Evolutionary conservation across 1,140 invertebrate genomes (phyloP), one percentile per base, ranked within the genome.

Genomic region (Lerema accius): DNA sequence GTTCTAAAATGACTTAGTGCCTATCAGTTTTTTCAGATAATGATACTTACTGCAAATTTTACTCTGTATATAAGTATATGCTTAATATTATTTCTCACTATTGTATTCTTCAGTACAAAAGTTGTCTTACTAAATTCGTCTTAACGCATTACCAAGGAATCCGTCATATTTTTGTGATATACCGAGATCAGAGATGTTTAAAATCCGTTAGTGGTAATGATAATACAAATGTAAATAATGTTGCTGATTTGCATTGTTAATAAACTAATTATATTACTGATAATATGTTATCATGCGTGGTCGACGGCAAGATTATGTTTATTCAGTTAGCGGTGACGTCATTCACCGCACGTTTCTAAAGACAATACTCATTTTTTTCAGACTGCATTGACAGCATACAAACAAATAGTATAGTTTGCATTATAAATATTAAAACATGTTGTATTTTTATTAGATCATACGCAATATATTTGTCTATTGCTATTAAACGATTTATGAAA

Each of bases 391-490:
- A 53, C 37, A 53, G 16, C 50, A 53, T 53, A 53, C 50, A 53
- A 23, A 53, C 26, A 40, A 40, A 53, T 53, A 53, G 11, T 23
- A 23, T 53, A 53, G 14, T 40, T 53, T 40, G 4, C 35, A 40
- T 40, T 40, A 53, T 23, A 49, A 53, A 49, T 40, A 17, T 40
- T 53, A 40, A 53, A 53, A 53, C 16, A 40, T 53, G 50, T 53
- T 53, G 50, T 53, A 53, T 53, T 53, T 50, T 53, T 53, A 53
- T 53, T 53, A 40, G 50, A 53, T 53, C 50, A 53, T 53, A 53
- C 17, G 50, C 50, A 53, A 53, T 53, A 53, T 53, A 53, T 53
- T 53, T 53, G 50, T 53, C 50, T 51, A 51, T 51, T 51, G 49
- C 49, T 51, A 51, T 51, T 51, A 51, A 51, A 51, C 49, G 32